A percentile compares a stretch with the other conserved stretches of the same genome.
phyloP scores from a whole-genome alignment of 2,113 vertebrate genomes.

The Aptenodytes forsteri region DNA sequence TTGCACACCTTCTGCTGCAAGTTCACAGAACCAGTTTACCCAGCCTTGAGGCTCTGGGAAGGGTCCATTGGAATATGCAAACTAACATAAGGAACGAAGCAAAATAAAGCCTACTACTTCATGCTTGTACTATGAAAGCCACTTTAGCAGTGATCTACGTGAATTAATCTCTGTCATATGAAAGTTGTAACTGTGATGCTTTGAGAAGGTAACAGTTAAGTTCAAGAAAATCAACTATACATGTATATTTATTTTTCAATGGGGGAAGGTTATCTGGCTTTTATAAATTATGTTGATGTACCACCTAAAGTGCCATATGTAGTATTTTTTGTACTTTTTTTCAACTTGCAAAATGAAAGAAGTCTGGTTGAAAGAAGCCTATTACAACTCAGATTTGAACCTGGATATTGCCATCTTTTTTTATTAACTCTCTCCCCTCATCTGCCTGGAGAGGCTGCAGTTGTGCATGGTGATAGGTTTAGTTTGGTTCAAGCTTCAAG shows the following conservation, averaged over 20 bases:
- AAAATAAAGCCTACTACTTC: not conserved
- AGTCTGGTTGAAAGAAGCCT: not conserved
- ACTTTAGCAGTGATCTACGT: not conserved
- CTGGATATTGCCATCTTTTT: not conserved
- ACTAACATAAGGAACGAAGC: conserved; percentile 36
- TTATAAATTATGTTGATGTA: not conserved
- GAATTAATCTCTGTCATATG: not conserved
- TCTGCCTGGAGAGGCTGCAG: not conserved
- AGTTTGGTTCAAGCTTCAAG: not conserved
- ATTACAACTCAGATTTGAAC: not conserved
- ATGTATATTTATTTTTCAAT: not conserved
- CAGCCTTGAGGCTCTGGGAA: conserved; percentile 77
- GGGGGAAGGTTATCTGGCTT: not conserved
- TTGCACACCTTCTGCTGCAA: conserved; percentile 72
- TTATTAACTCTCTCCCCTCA: not conserved
- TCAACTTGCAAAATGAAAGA: not conserved
- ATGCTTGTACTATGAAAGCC: not conserved
- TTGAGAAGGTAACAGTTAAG: not conserved
- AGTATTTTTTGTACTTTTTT: not conserved
- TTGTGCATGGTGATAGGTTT: not conserved
- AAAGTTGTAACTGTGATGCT: not conserved
- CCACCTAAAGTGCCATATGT: not conserved
- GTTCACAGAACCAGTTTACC: conserved; percentile 75
- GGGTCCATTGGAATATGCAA: conserved; percentile 64
- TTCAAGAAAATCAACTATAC: not conserved